Evolutionary conservation across 2,113 vertebrate species (phyloP), one percentile per base, ranked within the genome.

Genomic region (Callipepla californica): DNA sequence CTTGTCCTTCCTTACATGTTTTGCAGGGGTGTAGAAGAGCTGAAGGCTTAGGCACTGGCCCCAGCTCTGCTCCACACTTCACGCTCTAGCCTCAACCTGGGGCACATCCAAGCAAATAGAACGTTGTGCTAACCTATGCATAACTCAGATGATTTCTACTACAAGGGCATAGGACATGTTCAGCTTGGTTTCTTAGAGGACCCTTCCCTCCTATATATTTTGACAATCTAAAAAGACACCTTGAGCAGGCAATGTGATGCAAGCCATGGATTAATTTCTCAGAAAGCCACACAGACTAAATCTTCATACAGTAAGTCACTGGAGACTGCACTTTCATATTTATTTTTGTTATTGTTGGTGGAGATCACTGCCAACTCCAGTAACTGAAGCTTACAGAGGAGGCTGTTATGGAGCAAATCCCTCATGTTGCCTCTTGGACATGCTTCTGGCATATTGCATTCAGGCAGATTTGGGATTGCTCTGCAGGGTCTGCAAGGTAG

Each of bases 331-430:
- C 83, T 95, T 96, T 95, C 88, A 80, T 93, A 92, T 93, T 94
- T 95, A 94, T 95, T 96, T 94, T 72, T 96, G 88, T 93, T 96
- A 80, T 78, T 96, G 92, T 90, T 90, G 77, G 62, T 90, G 74
- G 40, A 95, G 90, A 93, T 96, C 94, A 76, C 89, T 96, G 95
- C 93, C 95, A 96, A 23, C 30, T 26, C 57, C 66, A 28, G 80
- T 72, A 75, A 93, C 34, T 87, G 96, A 93, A 94, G 89, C 80
- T 96, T 90, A 68, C 69, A 53, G 89, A 44, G 77, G 30, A 90
- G 72, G 83, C 82, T 90, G 87, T 61, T 91, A 38, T 2, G 7
- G 51, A 91, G 76, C 63, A 95, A 96, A 95, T 94, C 87, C 93
- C 91, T 91, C 51, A 65, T 78, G 91, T 89, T 83, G 91, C 94